Evolutionary conservation across 1,140 invertebrate species (phyloP), one percentile per base, ranked within the genome.

Genomic region (Drosophila parvula): DNA sequence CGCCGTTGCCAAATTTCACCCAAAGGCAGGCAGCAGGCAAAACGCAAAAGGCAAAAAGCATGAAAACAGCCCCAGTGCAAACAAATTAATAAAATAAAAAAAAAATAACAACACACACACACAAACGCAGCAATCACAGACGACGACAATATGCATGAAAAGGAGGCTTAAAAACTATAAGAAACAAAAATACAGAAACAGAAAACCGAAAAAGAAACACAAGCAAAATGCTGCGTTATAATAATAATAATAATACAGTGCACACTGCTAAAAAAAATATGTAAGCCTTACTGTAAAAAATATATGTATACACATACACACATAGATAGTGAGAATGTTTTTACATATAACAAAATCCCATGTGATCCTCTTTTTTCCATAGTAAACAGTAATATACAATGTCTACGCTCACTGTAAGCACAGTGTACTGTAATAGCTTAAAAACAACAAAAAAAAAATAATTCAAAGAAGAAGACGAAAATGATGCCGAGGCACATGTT

Each of bases 211-310:
- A 56, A 47, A 30, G 11, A 70, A 74, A 43, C 65, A 57, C 27
- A 57, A 45, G 40, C 47, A 59, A 41, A 63, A 40, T 56, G 60
- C 63, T 53, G 62, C 62, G 59, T 73, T 83, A 84, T 80, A 84
- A 85, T 70, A 78, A 78, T 73, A 77, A 82, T 84, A 84, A 81
- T 78, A 73, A 8, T 60, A 43, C 28, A 43, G 16, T 43, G 5
- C 4, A n/a, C 28, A 43, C 28, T 43, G 14, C 10, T 10, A 7
- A 11, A 12, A 73, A 79, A 79, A 67, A 51, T 10, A 76, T 71
- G 58, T 63, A 78, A 69, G 47, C 65, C 48, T 30, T 30, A 30
- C 7, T 30, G 30, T 30, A 30, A 30, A 30, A 22, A 22, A 22
- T 22, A 22, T 22, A 22, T 22, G 22, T 22, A 22, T 3, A 22